These are phyloP conservation scores for Epizoanthus stellaris DNA, from an alignment of 92 coral and sea anemone genomes.

Conservation along the genomic window DNA sequence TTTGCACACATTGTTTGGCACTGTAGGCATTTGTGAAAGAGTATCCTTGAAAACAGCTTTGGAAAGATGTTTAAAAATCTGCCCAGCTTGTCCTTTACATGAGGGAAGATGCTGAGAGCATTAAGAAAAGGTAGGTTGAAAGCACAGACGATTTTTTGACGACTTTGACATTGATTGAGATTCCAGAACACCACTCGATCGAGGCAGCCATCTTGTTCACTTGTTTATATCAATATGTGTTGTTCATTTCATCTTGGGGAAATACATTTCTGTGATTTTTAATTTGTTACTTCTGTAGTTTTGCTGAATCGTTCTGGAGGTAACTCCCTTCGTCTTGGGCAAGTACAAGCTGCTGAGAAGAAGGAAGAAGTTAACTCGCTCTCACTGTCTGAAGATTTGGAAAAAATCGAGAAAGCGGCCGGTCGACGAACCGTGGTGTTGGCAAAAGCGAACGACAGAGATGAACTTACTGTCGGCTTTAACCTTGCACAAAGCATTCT, in stretches of 20 bases:
- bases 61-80: neutral
- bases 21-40: neutral
- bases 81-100: constrained; percentile 28
- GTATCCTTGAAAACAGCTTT: neutral
- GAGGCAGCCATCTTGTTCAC: too few relatives aligned
- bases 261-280: neutral
- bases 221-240: neutral
- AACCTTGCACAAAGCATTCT: constrained; percentile 61
- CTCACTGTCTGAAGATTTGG: constrained; percentile 29
- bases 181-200: neutral
- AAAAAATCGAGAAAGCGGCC: constrained; percentile 4
- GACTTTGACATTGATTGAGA: too few relatives aligned
- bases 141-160: neutral
- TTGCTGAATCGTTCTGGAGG: constrained; percentile 51
- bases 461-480: constrained; percentile 51
- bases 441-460: constrained; percentile 31
- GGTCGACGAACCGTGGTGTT: constrained; percentile 22
- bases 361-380: constrained; percentile 63
- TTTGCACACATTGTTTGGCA: neutral
- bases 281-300: neutral
- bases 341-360: constrained; percentile 82
- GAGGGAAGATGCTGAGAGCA: constrained; percentile 63
- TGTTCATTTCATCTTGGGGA: neutral
- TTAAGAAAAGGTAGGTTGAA: constrained; percentile 57
- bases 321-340: constrained; percentile 79